A percentile compares a stretch with the other conserved stretches of the same genome.
Evolutionary conservation across 1,140 invertebrate species (phyloP).

Genomic region (Diorhabda sublineata): DNA sequence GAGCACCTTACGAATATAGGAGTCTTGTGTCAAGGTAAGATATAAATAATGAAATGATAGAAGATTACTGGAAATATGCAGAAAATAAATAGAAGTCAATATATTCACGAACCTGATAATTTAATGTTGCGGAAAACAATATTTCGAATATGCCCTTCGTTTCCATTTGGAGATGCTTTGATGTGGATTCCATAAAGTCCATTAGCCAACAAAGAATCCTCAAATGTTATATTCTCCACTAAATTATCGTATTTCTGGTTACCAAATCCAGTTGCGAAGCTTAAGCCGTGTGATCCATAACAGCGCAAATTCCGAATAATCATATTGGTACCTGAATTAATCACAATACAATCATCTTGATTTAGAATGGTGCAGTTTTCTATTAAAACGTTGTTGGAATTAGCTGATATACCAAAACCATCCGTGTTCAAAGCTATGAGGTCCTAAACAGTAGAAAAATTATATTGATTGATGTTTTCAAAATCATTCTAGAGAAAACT

Average conservation of each 20-base stretch:
- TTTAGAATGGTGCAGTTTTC: neutral
- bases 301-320: neutral
- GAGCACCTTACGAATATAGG: too few species aligned
- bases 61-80: too few species aligned
- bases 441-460: neutral
- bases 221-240: slow-evolving; percentile 3
- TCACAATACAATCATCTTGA: slow-evolving; percentile 13
- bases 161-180: slow-evolving; percentile 4
- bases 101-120: neutral
- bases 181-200: slow-evolving; percentile 4
- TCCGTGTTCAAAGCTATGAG: slow-evolving; percentile 4
- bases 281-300: slow-evolving; percentile 6
- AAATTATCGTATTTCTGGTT: neutral
- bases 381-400: neutral
- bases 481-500: too few species aligned
- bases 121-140: slow-evolving; percentile 1
- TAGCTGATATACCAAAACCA: neutral
- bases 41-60: too few species aligned
- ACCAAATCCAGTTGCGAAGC: slow-evolving; percentile 1
- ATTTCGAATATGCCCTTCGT: neutral
- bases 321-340: slow-evolving; percentile 7
- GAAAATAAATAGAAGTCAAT: too few species aligned
- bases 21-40: too few species aligned
- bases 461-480: neutral
- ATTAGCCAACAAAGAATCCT: neutral